Base-by-base conservation (phyloP, 2,113 vertebrate genomes). In the Spea bombifrons region DNA sequence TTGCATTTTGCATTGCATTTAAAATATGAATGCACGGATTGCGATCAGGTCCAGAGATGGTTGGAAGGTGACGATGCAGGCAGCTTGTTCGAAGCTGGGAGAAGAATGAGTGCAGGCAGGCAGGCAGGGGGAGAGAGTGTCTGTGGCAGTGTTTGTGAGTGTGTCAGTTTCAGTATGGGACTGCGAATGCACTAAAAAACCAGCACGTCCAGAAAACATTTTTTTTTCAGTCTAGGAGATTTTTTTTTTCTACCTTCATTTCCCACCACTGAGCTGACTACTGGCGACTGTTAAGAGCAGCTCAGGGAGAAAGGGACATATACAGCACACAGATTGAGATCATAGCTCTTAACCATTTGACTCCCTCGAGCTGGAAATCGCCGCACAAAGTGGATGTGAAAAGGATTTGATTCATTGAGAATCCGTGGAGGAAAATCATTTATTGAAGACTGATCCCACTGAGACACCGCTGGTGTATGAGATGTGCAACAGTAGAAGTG, bases 1-100 rank as follows among this genome's bases (percentile, higher is more conserved):
- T 65, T 78, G 64, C 66, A n/a, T 73, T 66, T 71, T 72, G 70
- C 85, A 85, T 83, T 78, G 69, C 85, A 85, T 82, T 78, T 83
- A 77, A 83, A 87, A 88, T 85, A 81, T 86, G 80, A 78, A 82
- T 44, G 83, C 87, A 86, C 83, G 66, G 88, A 76, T 85, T 81
- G 90, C 88, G 84, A 78, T 87, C 75, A 83, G 53, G 45, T 52
- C 47, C 68, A 73, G 17, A 66, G 65, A 73, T 79, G 61, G 63
- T 73, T 55, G 63, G 17, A 43, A 73, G 77, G 44, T 15, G 63
- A 66, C 50, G 67, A 17, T 66, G 49, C 81, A 52, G 74, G 15
- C 66, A 66, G 71, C 5, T 73, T 9, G 48, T 13, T 73, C 61
- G 46, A 66, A 66, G 77, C 55, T 73, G 77, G 46, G 70, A 67